Percentiles rank a stretch among this genome's conserved stretches.
phyloP scores from a whole-genome alignment of 2,888 invertebrate species.

The Melitaea athalia region DNA sequence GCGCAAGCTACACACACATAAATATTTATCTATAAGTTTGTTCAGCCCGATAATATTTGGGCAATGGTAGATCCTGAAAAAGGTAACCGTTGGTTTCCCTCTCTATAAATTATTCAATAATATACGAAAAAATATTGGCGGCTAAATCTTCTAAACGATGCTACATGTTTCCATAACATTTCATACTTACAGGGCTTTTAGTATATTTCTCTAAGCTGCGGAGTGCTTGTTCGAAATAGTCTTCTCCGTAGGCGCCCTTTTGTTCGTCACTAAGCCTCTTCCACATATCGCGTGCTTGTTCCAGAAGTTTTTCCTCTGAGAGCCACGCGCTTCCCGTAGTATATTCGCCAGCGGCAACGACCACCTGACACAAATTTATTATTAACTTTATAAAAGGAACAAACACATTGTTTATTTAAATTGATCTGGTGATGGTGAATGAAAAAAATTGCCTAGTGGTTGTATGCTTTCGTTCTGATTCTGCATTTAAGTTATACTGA shows the following conservation, averaged over 20 bases:
- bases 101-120: background rate
- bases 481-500: background rate
- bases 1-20: no score
- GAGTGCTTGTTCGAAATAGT: constrained; percentile 91
- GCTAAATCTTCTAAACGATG: background rate
- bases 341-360: constrained; percentile 93
- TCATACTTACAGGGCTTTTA: constrained; percentile 83
- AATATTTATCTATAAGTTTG: background rate
- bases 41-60: background rate
- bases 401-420: constrained; percentile 18
- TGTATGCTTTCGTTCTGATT: background rate
- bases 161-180: background rate
- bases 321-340: constrained; percentile 91
- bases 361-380: constrained; percentile 68
- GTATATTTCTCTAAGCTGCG: constrained; percentile 90
- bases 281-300: constrained; percentile 93
- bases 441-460: background rate
- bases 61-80: background rate
- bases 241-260: constrained; percentile 89
- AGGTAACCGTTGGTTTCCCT: background rate
- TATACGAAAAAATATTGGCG: background rate
- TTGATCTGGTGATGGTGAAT: background rate
- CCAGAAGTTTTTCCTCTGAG: constrained; percentile 84
- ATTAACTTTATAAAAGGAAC: constrained; percentile 12
- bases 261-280: constrained; percentile 89